Percentiles rank a stretch among this genome's conserved stretches.
Evolutionary conservation across 1,140 invertebrate genomes (phyloP).

Genomic region (Metaphire vulgaris): DNA sequence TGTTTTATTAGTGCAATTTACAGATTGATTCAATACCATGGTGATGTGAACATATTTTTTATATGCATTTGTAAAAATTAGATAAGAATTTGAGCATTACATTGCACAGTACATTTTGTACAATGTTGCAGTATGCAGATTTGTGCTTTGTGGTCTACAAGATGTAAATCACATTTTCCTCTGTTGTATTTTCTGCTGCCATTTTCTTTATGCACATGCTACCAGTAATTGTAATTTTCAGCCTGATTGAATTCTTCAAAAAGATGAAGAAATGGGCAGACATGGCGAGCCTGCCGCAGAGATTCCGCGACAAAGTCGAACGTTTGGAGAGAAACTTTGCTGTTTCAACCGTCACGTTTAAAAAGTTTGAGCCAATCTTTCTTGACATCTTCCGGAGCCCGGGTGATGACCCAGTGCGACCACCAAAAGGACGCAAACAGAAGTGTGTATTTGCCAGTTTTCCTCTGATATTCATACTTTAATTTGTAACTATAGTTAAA

Average conservation of each 20-base stretch:
- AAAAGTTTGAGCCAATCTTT: conserved; percentile 86
- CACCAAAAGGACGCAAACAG: conserved; percentile 64
- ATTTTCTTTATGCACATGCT: too few species aligned
- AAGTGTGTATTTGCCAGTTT: conserved; percentile 58
- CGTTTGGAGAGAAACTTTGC: conserved; percentile 84
- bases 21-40: too few species aligned
- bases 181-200: too few species aligned
- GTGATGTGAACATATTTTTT: too few species aligned
- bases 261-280: conserved; percentile 94
- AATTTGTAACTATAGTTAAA: neutral
- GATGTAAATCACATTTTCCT: too few species aligned
- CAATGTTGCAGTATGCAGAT: too few species aligned
- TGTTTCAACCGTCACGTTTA: conserved; percentile 87
- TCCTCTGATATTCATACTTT: conserved; percentile 46
- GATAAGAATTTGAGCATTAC: too few species aligned
- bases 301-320: conserved; percentile 77
- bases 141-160: too few species aligned
- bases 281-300: conserved; percentile 78
- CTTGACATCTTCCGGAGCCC: conserved; percentile 48
- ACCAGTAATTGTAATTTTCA: too few species aligned
- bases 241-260: conserved; percentile 86
- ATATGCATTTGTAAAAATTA: too few species aligned
- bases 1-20: too few species aligned
- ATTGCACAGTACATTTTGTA: too few species aligned
- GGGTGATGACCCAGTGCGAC: conserved; percentile 56